A percentile compares a stretch with the other conserved stretches of the same genome.
These are phyloP conservation scores for Unio delphinus DNA, from an alignment of 2,888 invertebrate genomes.

Conservation along the genomic window DNA sequence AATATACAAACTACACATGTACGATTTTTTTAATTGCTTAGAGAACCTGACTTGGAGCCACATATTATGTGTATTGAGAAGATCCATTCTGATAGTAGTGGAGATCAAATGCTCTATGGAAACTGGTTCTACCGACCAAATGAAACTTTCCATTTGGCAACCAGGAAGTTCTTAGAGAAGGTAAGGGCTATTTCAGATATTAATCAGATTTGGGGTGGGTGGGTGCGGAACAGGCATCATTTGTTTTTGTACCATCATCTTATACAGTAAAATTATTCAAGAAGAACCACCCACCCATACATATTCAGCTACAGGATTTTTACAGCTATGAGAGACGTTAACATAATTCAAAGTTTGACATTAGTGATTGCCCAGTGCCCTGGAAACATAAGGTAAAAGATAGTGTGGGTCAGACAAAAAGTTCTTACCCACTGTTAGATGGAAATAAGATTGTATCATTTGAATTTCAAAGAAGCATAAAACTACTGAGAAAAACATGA, in stretches of 20 bases:
- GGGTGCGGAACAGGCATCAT: no score
- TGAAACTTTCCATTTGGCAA: constrained; percentile 96
- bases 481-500: no score
- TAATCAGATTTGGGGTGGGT: no score
- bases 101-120: constrained; percentile 88
- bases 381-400: no score
- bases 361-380: not conserved
- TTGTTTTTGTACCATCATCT: no score
- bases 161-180: constrained; percentile 94
- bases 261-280: no score
- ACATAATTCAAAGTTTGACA: not conserved
- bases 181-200: constrained; percentile 40
- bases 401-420: no score
- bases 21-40: constrained; percentile 14
- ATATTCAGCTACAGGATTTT: no score
- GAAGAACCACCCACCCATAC: no score
- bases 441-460: no score
- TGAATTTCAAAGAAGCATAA: no score
- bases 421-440: no score
- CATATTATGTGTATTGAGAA: constrained; percentile 90
- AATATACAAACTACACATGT: not conserved
- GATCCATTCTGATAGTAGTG: constrained; percentile 86
- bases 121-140: constrained; percentile 92
- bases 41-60: constrained; percentile 63
- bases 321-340: not conserved